Percentiles rank a stretch among this genome's conserved stretches.
These are phyloP conservation scores for Tinamus major DNA, from an alignment of 2,797 vertebrate genomes.

Conservation along the genomic window DNA sequence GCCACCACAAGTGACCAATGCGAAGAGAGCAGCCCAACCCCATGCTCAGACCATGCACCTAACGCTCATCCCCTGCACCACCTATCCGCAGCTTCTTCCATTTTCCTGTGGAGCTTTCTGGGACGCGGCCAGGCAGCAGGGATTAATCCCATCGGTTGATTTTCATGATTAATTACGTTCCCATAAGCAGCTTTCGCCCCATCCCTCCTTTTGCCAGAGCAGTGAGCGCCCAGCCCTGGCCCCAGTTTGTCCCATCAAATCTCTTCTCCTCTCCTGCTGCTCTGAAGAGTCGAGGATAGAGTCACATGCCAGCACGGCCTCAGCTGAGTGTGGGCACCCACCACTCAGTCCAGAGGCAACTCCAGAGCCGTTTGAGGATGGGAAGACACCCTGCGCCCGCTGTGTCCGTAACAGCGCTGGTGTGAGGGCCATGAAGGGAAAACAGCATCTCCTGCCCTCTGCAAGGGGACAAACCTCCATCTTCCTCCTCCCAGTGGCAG, in stretches of 20 bases:
- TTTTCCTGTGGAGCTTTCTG: background rate
- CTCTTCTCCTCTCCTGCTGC: background rate
- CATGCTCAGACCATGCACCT: background rate
- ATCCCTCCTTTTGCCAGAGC: background rate
- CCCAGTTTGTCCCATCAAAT: constrained; percentile 16
- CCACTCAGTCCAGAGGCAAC: background rate
- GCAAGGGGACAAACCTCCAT: background rate
- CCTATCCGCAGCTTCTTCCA: background rate
- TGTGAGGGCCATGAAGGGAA: background rate
- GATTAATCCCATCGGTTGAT: constrained; percentile 5
- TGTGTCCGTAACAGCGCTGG: no score
- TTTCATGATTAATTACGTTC: constrained; percentile 33
- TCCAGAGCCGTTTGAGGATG: background rate
- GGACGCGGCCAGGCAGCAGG: background rate
- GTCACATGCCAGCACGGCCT: background rate
- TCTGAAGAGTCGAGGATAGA: background rate
- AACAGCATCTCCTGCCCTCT: background rate
- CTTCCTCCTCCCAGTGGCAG: background rate
- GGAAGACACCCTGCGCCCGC: background rate
- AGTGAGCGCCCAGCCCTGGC: background rate
- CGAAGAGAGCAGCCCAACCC: background rate
- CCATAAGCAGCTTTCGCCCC: background rate
- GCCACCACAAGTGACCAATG: background rate
- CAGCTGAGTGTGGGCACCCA: background rate
- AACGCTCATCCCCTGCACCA: background rate